Conservation (phyloP, 2,113 vertebrate genomes). For the Peromyscus leucopus region DNA sequence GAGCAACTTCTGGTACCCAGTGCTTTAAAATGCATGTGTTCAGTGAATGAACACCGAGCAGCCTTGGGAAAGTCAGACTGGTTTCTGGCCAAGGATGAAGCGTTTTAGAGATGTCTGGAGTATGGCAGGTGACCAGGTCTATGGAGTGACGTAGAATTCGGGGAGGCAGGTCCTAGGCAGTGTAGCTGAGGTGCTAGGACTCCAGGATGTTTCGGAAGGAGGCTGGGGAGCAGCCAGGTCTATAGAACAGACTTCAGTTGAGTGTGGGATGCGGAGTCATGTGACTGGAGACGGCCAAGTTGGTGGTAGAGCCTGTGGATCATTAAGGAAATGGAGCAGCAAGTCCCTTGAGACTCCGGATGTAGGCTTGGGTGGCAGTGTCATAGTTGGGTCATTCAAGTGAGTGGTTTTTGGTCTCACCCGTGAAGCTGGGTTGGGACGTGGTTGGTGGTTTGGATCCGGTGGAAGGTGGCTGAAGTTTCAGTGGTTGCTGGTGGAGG, state of each 20-base stretch:
- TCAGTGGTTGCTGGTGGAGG: conserved; percentile 34
- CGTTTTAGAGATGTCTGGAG: conserved; percentile 50
- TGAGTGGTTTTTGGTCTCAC: background rate
- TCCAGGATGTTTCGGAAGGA: background rate
- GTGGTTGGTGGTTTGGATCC: conserved; percentile 66
- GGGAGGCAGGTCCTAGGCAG: conserved; percentile 28
- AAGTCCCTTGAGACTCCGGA: background rate
- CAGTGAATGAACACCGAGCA: conserved; percentile 39
- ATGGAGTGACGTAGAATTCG: conserved; percentile 60
- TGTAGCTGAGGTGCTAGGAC: background rate
- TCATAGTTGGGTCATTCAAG: background rate
- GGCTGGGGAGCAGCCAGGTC: conserved; percentile 35
- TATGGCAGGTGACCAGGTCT: conserved; percentile 44
- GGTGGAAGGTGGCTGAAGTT: conserved; percentile 58
- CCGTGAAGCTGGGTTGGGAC: conserved; percentile 6
- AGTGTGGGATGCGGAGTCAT: conserved; percentile 5
- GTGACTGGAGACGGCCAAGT: conserved; percentile 15
- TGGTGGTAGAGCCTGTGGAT: background rate
- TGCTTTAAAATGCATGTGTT: background rate
- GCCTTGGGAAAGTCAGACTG: background rate
- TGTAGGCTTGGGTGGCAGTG: background rate
- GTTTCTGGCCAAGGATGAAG: background rate
- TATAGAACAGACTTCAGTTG: conserved; percentile 12
- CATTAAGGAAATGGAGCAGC: conserved; percentile 34
- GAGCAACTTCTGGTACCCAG: background rate